These are phyloP conservation scores for Paralinhomoeus sp. DNA, from an alignment of 2,888 invertebrate genomes.

Conservation along the genomic window DNA sequence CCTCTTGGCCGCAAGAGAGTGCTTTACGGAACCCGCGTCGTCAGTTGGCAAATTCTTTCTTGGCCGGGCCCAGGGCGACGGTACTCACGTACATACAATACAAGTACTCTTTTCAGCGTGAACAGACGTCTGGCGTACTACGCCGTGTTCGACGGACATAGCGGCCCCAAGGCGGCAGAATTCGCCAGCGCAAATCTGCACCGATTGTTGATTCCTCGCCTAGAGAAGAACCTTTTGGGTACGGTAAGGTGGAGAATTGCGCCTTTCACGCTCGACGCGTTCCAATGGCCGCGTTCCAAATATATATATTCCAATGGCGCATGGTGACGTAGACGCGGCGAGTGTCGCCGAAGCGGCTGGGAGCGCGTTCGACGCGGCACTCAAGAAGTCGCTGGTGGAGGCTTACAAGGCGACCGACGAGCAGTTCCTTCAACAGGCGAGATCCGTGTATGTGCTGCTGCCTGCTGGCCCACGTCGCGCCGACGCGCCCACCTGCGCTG, in stretches of 20 bases:
- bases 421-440: constrained; percentile 30
- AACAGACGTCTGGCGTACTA: constrained; percentile 27
- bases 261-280: too few species aligned
- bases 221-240: not conserved
- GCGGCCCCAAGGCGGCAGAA: constrained; percentile 29
- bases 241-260: not conserved
- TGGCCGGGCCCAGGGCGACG: not conserved
- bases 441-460: constrained; percentile 24
- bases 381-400: constrained; percentile 29
- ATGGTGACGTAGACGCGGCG: too few species aligned
- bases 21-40: not conserved
- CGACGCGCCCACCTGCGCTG: too few species aligned
- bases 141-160: constrained; percentile 34
- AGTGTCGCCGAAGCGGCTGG: too few species aligned
- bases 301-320: too few species aligned
- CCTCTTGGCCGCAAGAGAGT: constrained; percentile 6
- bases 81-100: too few species aligned
- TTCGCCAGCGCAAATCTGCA: constrained; percentile 29
- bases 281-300: too few species aligned
- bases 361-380: constrained; percentile 24
- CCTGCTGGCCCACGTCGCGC: not conserved
- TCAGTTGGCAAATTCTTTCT: not conserved
- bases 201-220: constrained; percentile 5
- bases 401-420: constrained; percentile 33
- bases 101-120: too few species aligned